These are phyloP conservation scores for Cotesia chilonis DNA, from an alignment of 1,140 invertebrate species.

Conservation along the genomic window DNA sequence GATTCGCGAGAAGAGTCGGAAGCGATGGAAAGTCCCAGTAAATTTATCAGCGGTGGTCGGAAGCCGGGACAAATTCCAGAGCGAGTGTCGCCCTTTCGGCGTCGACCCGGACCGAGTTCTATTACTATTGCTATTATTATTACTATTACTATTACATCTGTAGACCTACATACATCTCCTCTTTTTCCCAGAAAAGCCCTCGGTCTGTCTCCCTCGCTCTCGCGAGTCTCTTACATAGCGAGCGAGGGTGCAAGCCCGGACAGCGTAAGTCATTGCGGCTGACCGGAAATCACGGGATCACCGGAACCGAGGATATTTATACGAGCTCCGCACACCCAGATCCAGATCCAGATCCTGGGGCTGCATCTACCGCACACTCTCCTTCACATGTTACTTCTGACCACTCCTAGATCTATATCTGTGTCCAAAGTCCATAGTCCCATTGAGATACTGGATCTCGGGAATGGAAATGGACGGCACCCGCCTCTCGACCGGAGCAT, in stretches of 20 bases:
- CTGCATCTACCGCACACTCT: constrained; percentile 21
- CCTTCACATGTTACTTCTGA: background rate
- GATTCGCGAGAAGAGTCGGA: constrained; percentile 30
- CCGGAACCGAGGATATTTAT: constrained; percentile 66
- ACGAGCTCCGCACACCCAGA: constrained; percentile 52
- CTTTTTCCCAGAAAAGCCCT: too few relatives aligned
- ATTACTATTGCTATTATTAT: too few relatives aligned
- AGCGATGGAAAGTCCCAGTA: constrained; percentile 44
- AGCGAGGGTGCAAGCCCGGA: constrained; percentile 19
- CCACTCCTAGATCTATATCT: background rate
- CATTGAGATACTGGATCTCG: constrained; percentile 8
- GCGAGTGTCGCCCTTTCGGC: constrained; percentile 52
- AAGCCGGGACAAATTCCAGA: constrained; percentile 55
- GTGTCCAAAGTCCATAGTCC: background rate
- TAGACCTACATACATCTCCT: too few relatives aligned
- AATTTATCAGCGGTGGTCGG: constrained; percentile 58
- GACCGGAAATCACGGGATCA: constrained; percentile 63
- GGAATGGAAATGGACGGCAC: constrained; percentile 31
- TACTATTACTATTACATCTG: too few relatives aligned
- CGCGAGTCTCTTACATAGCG: background rate
- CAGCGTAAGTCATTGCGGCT: constrained; percentile 59
- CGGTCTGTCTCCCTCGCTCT: too few relatives aligned
- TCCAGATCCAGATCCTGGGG: background rate
- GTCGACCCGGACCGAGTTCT: constrained; percentile 2
- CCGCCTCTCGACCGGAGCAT: constrained; percentile 60